A percentile compares a stretch with the other conserved stretches of the same genome.
phyloP scores from a whole-genome alignment of 92 coral and sea anemone species.

The Siderastrea siderea region DNA sequence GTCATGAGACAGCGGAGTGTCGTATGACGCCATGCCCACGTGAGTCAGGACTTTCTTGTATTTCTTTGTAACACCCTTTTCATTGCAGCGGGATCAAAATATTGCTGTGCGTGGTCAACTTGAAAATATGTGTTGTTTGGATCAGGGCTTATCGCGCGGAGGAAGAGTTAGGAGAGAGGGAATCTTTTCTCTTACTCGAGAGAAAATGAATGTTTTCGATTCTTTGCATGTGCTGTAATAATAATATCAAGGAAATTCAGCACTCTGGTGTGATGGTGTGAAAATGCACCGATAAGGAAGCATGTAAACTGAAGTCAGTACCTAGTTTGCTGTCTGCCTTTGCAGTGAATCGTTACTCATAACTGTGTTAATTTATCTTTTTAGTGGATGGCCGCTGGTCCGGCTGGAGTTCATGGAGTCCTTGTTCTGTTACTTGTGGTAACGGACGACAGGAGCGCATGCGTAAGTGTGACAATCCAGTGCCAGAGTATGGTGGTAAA shows the following conservation, averaged over 20 bases:
- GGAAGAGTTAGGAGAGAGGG: too few relatives aligned
- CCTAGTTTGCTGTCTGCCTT: too few relatives aligned
- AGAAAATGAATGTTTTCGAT: too few relatives aligned
- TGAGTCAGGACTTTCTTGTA: conserved; percentile 16
- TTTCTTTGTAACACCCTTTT: not conserved
- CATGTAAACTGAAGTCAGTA: too few relatives aligned
- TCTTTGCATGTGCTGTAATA: too few relatives aligned
- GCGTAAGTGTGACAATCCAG: conserved; percentile 89
- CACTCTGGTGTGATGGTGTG: too few relatives aligned
- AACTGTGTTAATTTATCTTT: not conserved
- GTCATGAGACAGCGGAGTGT: conserved; percentile 89
- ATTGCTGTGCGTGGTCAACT: too few relatives aligned
- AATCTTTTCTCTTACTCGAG: too few relatives aligned
- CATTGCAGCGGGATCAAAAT: not conserved
- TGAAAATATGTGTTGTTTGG: too few relatives aligned
- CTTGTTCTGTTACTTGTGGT: conserved; percentile 98
- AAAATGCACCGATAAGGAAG: too few relatives aligned
- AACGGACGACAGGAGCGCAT: conserved; percentile 96
- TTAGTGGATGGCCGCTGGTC: conserved; percentile 93
- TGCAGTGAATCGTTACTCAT: not conserved
- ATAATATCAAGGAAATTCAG: too few relatives aligned
- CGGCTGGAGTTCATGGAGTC: conserved; percentile 95
- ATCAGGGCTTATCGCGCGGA: too few relatives aligned
- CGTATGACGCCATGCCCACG: conserved; percentile 93
- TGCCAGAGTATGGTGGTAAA: conserved; percentile 88